Conservation (phyloP, 2,797 vertebrate genomes). For the Synanceia verrucosa region DNA sequence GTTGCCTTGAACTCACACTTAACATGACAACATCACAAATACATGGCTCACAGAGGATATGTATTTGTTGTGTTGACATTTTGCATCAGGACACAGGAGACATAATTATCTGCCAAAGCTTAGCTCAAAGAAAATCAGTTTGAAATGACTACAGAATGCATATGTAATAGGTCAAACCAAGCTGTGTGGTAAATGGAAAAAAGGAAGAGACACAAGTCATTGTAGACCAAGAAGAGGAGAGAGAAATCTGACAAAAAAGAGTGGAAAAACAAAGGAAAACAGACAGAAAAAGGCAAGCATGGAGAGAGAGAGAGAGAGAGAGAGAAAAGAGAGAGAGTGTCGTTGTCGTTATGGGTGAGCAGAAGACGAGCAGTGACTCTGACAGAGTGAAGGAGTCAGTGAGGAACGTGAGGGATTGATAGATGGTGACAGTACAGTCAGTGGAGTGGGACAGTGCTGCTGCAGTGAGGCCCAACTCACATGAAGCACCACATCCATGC, state of each 20-base stretch:
- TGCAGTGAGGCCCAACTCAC: constrained; percentile 35
- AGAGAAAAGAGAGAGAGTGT: too few relatives aligned
- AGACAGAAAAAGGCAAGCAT: constrained; percentile 27
- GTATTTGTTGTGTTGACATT: constrained; percentile 36
- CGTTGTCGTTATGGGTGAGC: constrained; percentile 19
- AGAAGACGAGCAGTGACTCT: constrained; percentile 59
- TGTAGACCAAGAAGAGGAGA: neutral
- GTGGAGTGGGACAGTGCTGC: constrained; percentile 42
- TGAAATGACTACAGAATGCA: neutral
- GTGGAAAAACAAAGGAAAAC: neutral
- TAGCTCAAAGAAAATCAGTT: neutral
- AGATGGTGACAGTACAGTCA: constrained; percentile 60
- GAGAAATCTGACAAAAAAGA: neutral
- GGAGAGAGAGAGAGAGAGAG: constrained; percentile 6
- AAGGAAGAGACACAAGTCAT: constrained; percentile 20
- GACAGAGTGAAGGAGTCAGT: constrained; percentile 46
- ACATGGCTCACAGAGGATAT: constrained; percentile 11
- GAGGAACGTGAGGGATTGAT: constrained; percentile 61
- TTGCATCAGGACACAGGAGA: constrained; percentile 32
- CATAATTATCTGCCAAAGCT: constrained; percentile 38
- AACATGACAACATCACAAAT: constrained; percentile 21
- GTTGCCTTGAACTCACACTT: neutral
- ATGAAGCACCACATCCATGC: constrained; percentile 16
- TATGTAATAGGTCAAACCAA: constrained; percentile 10
- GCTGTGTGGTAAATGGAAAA: neutral